Evolutionary conservation across 1,140 invertebrate genomes (phyloP), one percentile per base, ranked within the genome.

Genomic region (Tetragnatha versicolor): DNA sequence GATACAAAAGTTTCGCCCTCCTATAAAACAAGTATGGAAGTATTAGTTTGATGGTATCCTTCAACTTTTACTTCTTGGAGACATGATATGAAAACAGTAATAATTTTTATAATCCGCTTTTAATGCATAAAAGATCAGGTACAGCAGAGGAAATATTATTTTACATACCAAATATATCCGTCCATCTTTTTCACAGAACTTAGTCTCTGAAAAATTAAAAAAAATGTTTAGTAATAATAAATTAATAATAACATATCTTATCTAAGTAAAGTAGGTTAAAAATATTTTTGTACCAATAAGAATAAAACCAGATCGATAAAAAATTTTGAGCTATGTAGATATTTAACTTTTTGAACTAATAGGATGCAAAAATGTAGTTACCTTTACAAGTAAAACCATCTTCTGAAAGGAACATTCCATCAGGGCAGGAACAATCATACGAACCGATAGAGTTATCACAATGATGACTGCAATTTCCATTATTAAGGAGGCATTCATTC

Each of bases 401-500:
- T 7, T 86, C 82, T 0, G 89, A 89, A 4, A 95, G 86, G 22
- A 86, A 88, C 85, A 96, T 98, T 0, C 95, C 95, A 3, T 89
- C 85, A 0, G 96, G 95, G 86, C 96, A 98, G 9, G 88, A 86
- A 85, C 96, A 98, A 51, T 87, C 87, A 84, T 93, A 98, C 53
- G 92, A 93, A 7, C 96, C 96, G 0, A 91, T 90, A 0, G 90
- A 90, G 84, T 98, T 98, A 9, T 92, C 88, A 85, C 95, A 97
- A 10, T 82, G 82, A 81, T 87, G 85, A 75, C 85, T 84, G 81
- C 86, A 87, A 1, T 83, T 84, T 2, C 81, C 80, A 9, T 82
- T 79, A 7, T 81, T 90, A 93, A 91, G 96, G 95, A 83, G 96
- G 85, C 97, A 98, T 86, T 98, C 97, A 84, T 98, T 91, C 79